These are phyloP conservation scores for Holacanthella duospinosa DNA, from an alignment of 2,888 invertebrate genomes.

Conservation along the genomic window DNA sequence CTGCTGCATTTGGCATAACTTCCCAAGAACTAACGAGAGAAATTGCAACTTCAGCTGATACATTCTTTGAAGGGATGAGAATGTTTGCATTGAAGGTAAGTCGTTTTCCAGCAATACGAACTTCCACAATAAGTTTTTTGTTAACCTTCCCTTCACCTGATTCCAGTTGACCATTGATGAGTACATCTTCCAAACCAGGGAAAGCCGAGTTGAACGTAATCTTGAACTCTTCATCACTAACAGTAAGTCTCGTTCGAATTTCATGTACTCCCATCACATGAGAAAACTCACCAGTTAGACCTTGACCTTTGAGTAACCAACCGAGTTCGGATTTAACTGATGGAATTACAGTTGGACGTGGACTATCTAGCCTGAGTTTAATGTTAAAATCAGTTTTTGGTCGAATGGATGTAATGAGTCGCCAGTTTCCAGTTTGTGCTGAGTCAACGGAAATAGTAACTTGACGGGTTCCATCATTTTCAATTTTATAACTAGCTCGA, in stretches of 20 bases:
- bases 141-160: neutral
- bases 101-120: conserved; percentile 11
- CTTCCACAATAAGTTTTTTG: conserved; percentile 11
- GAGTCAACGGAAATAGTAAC: conserved; percentile 22
- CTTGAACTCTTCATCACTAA: conserved; percentile 11
- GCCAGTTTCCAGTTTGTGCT: conserved; percentile 30
- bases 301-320: conserved; percentile 18
- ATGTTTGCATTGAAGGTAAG: conserved; percentile 13
- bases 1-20: conserved; percentile 15
- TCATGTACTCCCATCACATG: conserved; percentile 13
- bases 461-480: conserved; percentile 25
- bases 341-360: conserved; percentile 11
- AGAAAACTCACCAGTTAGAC: conserved; percentile 19
- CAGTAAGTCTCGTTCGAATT: conserved; percentile 12
- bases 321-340: conserved; percentile 11
- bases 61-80: conserved; percentile 14
- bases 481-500: conserved; percentile 24
- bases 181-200: conserved; percentile 16
- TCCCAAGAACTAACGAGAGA: conserved; percentile 17
- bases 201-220: conserved; percentile 16
- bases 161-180: conserved; percentile 14
- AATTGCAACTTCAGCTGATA: conserved; percentile 9
- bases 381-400: conserved; percentile 18
- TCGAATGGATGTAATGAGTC: conserved; percentile 22
- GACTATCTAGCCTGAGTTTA: conserved; percentile 24